These are phyloP conservation scores for Ovis canadensis DNA, from an alignment of 2,113 vertebrate species.

Conservation along the genomic window DNA sequence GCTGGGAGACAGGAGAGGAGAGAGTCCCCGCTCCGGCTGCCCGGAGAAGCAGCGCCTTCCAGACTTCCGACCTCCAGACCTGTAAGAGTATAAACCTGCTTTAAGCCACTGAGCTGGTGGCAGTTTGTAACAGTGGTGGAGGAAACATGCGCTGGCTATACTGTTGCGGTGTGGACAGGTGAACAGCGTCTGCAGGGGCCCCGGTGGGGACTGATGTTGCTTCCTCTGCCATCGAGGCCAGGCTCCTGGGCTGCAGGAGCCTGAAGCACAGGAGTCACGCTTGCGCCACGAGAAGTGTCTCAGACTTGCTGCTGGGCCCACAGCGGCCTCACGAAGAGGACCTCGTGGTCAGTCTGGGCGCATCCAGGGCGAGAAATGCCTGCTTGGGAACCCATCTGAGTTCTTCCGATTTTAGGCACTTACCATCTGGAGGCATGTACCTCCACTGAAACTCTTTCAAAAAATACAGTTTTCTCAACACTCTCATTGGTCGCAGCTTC, in stretches of 20 bases:
- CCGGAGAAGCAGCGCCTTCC: not conserved
- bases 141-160: fast-evolving
- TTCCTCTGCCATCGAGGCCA: not conserved
- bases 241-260: not conserved
- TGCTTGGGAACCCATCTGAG: not conserved
- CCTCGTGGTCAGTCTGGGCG: not conserved
- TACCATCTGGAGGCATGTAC: not conserved
- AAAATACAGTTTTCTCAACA: not conserved
- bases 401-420: not conserved
- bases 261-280: not conserved
- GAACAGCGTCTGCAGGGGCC: fast-evolving
- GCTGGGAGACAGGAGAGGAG: not conserved
- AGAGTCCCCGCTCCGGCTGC: fast-evolving
- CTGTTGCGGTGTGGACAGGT: fast-evolving
- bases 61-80: no score
- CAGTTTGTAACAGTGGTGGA: fast-evolving
- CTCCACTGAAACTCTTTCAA: not conserved
- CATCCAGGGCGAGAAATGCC: not conserved
- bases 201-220: not conserved
- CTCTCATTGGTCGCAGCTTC: not conserved
- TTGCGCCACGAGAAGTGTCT: fast-evolving
- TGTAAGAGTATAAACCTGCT: fast-evolving
- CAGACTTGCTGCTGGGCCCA: not conserved
- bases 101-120: not conserved
- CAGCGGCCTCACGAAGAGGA: not conserved